phyloP scores from a whole-genome alignment of 2,797 vertebrate species.

The Chrosomus eos region DNA sequence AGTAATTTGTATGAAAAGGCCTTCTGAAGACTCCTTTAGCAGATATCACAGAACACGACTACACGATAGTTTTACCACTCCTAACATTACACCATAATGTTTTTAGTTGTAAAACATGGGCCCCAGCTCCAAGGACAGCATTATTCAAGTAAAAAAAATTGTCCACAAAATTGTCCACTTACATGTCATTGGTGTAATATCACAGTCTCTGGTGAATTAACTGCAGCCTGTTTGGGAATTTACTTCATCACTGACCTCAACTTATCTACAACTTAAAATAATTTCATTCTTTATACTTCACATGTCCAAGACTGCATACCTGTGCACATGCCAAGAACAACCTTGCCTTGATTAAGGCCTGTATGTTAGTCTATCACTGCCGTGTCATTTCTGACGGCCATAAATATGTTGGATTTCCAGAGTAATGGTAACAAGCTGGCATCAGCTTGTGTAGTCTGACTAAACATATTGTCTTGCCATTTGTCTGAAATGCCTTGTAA shows the following conservation, averaged over 20 bases:
- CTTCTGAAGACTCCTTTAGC: neutral
- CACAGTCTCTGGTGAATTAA: slow-evolving; percentile 46
- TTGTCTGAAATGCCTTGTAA: slow-evolving; percentile 29
- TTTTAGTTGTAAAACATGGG: slow-evolving; percentile 38
- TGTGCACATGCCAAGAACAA: slow-evolving; percentile 59
- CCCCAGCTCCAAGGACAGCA: slow-evolving; percentile 21
- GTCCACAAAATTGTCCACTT: slow-evolving; percentile 55
- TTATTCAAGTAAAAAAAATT: slow-evolving; percentile 56
- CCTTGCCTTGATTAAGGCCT: slow-evolving; percentile 58
- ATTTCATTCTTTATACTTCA: slow-evolving; percentile 54
- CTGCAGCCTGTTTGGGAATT: slow-evolving; percentile 43
- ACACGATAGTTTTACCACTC: neutral
- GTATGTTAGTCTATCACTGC: slow-evolving; percentile 54
- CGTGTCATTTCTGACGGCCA: slow-evolving; percentile 47
- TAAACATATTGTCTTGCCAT: slow-evolving; percentile 20
- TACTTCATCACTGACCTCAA: slow-evolving; percentile 42
- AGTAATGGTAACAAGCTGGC: slow-evolving; percentile 53
- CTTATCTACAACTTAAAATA: slow-evolving; percentile 44
- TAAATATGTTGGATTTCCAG: slow-evolving; percentile 54
- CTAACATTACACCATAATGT: slow-evolving; percentile 29
- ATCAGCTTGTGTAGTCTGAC: slow-evolving; percentile 26
- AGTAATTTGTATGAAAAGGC: neutral
- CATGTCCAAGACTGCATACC: slow-evolving; percentile 55
- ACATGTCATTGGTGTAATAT: slow-evolving; percentile 48
- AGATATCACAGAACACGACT: slow-evolving; percentile 30